Evolutionary conservation across 37 sponge, comb jelly and placozoan species (phyloP).

Genomic region (Crambe crambe): DNA sequence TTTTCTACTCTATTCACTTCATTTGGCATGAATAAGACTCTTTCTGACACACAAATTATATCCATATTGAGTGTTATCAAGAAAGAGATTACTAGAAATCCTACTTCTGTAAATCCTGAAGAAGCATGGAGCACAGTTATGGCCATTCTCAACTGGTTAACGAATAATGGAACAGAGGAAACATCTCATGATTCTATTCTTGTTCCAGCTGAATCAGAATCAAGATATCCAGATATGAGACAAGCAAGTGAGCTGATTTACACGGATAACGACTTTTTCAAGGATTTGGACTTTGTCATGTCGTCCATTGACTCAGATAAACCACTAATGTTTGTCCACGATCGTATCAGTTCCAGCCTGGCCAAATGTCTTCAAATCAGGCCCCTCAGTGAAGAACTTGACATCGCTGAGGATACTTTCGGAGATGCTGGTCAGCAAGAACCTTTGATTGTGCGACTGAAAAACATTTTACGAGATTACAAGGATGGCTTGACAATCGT

Average conservation of each 20-base stretch:
- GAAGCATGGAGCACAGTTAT: conserved; percentile 43
- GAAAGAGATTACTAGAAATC: not conserved
- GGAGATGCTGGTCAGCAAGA: conserved; percentile 72
- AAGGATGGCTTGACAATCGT: conserved; percentile 73
- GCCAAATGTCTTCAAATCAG: conserved; percentile 25
- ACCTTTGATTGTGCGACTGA: conserved; percentile 61
- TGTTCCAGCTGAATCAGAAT: conserved; percentile 37
- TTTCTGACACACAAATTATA: conserved; percentile 33
- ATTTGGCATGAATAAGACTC: conserved; percentile 26
- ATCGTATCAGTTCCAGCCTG: conserved; percentile 9
- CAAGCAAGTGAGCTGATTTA: conserved; percentile 31
- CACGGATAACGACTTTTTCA: conserved; percentile 44
- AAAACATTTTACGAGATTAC: conserved; percentile 73
- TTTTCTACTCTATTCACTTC: conserved; percentile 23
- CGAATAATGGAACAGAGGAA: conserved; percentile 13
- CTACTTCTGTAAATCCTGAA: not conserved
- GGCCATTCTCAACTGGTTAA: conserved; percentile 60
- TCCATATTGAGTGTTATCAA: conserved; percentile 40
- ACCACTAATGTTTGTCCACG: conserved; percentile 23
- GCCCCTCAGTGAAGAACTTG: conserved; percentile 38
- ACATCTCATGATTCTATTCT: not conserved
- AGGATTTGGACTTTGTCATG: not conserved
- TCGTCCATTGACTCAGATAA: too few species aligned
- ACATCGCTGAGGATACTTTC: conserved; percentile 58
- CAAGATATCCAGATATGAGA: conserved; percentile 19